Base-by-base conservation (phyloP, 2,888 invertebrate genomes). In the Ectemnius lituratus region DNA sequence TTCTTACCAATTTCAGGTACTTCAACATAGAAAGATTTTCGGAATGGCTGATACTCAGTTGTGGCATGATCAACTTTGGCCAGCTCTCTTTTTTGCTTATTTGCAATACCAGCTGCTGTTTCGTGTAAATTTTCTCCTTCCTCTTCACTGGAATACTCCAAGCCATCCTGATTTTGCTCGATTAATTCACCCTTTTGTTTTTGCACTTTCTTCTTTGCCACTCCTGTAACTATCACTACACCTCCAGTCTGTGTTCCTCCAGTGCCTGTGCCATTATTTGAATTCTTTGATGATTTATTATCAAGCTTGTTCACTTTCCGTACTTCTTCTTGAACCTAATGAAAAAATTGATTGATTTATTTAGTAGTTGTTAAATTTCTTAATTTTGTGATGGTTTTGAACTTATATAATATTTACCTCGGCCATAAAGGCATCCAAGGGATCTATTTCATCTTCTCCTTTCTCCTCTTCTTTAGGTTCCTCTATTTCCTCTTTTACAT, bases 81-180 rank as follows among this genome's bases (percentile, higher is more conserved):
- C 76, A 99, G 91, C 86, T 99, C 98, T 89, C 99, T 96, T 86
- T 96, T 95, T 86, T 97, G 96, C 87, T 98, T 98, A 73, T 97
- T 97, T 0, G 97, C 97, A 47, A 96, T 94, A 85, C 94, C 97
- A 0, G 96, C 97, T 0, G 97, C 96, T 23, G 97, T 96, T 77
- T 97, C 96, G 83, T 98, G 97, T 66, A 98, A 94, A 88, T 98
- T 98, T 89, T 98, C 98, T 4, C 97, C 95, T 87, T 99, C 98
- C 90, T 99, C 99, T 91, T 99, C 99, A 14, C 98, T 98, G 0
- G 98, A 98, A 92, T 99, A 99, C 92, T 98, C 99, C 76, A 99
- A 92, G 0, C 97, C 98, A 90, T 99, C 99, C 91, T 98, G 98
- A 91, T 99, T 99, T 90, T 98, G 99, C 91, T 99, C 99, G 87